Evolutionary conservation across 2,888 invertebrate species (phyloP), one percentile per base, ranked within the genome.

Genomic region (Meandrusa payeni): DNA sequence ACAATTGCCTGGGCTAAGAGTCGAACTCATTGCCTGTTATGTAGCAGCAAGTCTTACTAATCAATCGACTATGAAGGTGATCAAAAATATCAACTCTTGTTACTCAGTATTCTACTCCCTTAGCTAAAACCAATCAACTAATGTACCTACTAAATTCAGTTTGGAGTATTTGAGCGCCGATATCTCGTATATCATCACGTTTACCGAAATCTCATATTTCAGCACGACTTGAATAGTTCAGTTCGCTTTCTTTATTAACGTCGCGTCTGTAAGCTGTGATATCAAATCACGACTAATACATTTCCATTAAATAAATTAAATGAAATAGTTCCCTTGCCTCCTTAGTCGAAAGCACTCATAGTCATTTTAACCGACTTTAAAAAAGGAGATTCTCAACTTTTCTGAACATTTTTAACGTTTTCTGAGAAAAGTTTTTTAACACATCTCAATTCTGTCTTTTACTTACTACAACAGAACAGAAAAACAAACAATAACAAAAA

Each of bases 241-340:
- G 20, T n/a, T 32, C 11, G 20, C 20, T 32, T 32, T 20, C 11
- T 20, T 32, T 32, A 20, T 32, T 6, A 11, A 32, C 11, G 20
- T 32, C 20, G 20, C 32, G 6, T 11, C 32, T 32, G 9, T 5
- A 10, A 9, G 1, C 9, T 23, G 7, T 3, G 17, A 17, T 31
- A 31, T 31, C 17, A 20, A 32, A 32, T 32, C 11, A 11, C 1
- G n/a, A 19, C 23, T 2, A 7, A 23, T 23, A 2, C 11, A 19
- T 19, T 31, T 32, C 32, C 32, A 32, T 32, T 32, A 32, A 32
- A 32, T 32, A 19, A 20, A 32, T 20, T 19, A 20, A 20, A 32
- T 11, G 10, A 19, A 20, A 19, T 2, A 9, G 0, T n/a, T 2
- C n/a, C 15, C 10, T 9, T n/a, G 3, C 32, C n/a, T n/a, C 11